Conservation (phyloP, 1,140 invertebrate genomes). For the Camponotus pennsylvanicus region DNA sequence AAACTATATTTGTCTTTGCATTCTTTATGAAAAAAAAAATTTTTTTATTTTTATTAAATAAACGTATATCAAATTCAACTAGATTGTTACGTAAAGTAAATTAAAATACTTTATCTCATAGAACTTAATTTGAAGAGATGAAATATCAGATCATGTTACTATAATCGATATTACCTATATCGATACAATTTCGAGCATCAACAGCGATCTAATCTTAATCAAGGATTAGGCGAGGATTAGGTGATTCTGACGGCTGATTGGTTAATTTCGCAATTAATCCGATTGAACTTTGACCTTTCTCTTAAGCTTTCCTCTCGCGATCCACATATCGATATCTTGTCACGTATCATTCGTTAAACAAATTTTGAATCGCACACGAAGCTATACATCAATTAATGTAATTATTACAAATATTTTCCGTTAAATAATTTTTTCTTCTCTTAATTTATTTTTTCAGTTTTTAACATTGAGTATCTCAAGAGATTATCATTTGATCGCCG, state of each 20-base stretch:
- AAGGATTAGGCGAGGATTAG: not conserved
- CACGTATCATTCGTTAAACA: conserved; percentile 26
- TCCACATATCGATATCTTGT: conserved; percentile 13
- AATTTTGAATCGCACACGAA: not conserved
- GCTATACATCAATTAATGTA: not conserved
- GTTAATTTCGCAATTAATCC: conserved; percentile 56
- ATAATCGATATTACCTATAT: conserved; percentile 4
- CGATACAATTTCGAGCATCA: conserved; percentile 31
- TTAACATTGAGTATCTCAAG: not conserved
- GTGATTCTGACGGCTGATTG: conserved; percentile 20
- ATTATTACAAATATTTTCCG: not conserved
- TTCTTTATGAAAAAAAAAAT: not conserved
- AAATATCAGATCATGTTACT: conserved; percentile 23
- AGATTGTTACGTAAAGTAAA: not conserved
- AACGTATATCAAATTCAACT: not conserved
- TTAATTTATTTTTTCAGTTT: not conserved
- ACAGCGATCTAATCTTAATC: conserved; percentile 36
- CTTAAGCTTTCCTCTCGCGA: not conserved
- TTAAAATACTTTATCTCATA: not conserved
- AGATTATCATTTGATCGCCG: not conserved
- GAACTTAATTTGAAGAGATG: conserved; percentile 27
- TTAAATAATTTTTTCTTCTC: not conserved
- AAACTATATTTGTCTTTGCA: not conserved
- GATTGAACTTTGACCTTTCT: conserved; percentile 41
- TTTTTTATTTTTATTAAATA: not conserved